Conservation (phyloP, 1,140 invertebrate genomes). For the Saccostrea glomerata region DNA sequence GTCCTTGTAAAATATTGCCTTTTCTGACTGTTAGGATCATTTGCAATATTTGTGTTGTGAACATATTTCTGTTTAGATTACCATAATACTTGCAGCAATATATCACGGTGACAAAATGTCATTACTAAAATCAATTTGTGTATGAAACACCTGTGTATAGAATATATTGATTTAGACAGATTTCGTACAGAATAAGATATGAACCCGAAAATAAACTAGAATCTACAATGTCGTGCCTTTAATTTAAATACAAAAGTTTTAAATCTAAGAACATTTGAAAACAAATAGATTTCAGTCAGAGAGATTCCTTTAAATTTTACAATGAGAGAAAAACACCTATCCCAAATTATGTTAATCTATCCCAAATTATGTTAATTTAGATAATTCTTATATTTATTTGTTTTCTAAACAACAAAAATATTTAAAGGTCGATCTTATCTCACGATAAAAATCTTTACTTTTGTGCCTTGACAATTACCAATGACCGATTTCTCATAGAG, state of each 20-base stretch:
- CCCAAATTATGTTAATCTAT: slow-evolving; percentile 10
- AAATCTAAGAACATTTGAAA: not conserved
- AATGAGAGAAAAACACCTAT: not conserved
- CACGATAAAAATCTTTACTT: not conserved
- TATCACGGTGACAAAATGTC: not conserved
- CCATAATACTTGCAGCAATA: slow-evolving; percentile 1
- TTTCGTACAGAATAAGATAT: not conserved
- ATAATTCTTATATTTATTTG: not conserved
- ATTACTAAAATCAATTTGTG: not conserved
- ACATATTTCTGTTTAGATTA: not conserved
- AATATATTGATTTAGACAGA: not conserved
- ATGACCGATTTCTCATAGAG: not conserved
- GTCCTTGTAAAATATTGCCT: not conserved
- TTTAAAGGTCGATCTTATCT: slow-evolving; percentile 15
- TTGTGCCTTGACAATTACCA: not conserved
- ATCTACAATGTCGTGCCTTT: not conserved
- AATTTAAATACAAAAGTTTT: not conserved
- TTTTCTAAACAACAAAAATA: slow-evolving; percentile 23
- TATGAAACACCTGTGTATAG: not conserved
- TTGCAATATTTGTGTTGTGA: not conserved
- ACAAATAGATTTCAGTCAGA: not conserved
- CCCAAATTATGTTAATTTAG: slow-evolving; percentile 14
- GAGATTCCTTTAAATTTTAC: not conserved
- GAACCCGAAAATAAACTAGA: not conserved
- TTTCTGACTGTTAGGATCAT: not conserved